Evolutionary conservation across 2,113 vertebrate species (phyloP).

Genomic region (Sorex fumeus): DNA sequence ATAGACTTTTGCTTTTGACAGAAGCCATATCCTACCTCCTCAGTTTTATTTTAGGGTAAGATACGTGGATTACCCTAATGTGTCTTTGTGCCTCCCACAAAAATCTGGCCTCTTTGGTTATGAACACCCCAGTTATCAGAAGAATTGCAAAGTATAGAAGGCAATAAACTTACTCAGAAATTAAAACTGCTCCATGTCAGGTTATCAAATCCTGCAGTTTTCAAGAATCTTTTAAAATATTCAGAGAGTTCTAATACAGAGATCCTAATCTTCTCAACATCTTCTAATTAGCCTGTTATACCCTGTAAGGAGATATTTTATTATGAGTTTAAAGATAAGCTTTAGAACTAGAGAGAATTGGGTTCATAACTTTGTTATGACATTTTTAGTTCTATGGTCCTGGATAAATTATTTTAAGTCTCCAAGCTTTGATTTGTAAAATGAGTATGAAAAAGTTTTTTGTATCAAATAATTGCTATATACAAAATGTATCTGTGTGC

Average conservation of each 20-base stretch:
- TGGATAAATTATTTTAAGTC: conserved; percentile 10
- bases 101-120: not conserved
- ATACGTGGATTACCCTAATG: not conserved
- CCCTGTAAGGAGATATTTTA: not conserved
- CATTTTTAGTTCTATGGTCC: not conserved
- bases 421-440: conserved; percentile 8
- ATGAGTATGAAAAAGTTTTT: not conserved
- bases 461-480: conserved; percentile 29
- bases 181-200: conserved; percentile 44
- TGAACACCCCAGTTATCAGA: not conserved
- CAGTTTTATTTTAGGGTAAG: not conserved
- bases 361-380: not conserved
- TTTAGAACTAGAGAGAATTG: conserved; percentile 25
- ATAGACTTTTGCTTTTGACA: not conserved
- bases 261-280: not conserved
- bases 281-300: not conserved
- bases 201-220: conserved; percentile 15
- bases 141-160: not conserved
- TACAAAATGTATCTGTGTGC: not conserved
- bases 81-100: conserved; percentile 10
- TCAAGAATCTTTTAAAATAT: conserved; percentile 16
- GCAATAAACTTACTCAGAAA: not conserved
- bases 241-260: conserved; percentile 35
- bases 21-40: not conserved
- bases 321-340: not conserved